These are phyloP conservation scores for Thumatha senex DNA, from an alignment of 2,888 invertebrate species.

Conservation along the genomic window DNA sequence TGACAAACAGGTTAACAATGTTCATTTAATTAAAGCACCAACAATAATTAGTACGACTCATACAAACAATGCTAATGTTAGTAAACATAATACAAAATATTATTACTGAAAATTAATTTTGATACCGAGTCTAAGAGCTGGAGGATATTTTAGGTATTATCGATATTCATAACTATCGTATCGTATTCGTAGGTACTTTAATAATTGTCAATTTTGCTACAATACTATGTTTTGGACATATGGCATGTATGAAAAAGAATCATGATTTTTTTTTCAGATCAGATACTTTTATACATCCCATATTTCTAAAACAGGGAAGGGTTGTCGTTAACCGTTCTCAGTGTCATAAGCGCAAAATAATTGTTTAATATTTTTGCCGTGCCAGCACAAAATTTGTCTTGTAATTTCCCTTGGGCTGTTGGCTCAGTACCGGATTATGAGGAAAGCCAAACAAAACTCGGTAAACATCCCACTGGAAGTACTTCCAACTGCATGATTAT, in stretches of 20 bases:
- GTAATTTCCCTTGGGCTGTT: not conserved
- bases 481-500: not conserved
- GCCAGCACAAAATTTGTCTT: not conserved
- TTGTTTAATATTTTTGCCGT: not conserved
- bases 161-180: too few relatives aligned
- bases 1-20: not conserved
- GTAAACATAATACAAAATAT: slow-evolving; percentile 12
- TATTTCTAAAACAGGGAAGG: too few relatives aligned
- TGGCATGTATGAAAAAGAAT: too few relatives aligned
- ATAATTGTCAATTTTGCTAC: not conserved
- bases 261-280: too few relatives aligned
- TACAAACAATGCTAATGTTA: slow-evolving; percentile 21
- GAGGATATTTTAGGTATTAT: not conserved
- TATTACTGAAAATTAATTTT: not conserved
- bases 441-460: not conserved
- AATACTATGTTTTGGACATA: not conserved
- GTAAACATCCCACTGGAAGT: not conserved
- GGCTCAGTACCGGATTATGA: not conserved
- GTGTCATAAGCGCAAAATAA: too few relatives aligned
- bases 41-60: not conserved
- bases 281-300: too few relatives aligned
- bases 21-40: too few relatives aligned
- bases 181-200: too few relatives aligned
- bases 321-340: too few relatives aligned
- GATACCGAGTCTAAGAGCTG: not conserved